These are phyloP conservation scores for Prenolepis imparis DNA, from an alignment of 2,888 invertebrate species.

Conservation along the genomic window DNA sequence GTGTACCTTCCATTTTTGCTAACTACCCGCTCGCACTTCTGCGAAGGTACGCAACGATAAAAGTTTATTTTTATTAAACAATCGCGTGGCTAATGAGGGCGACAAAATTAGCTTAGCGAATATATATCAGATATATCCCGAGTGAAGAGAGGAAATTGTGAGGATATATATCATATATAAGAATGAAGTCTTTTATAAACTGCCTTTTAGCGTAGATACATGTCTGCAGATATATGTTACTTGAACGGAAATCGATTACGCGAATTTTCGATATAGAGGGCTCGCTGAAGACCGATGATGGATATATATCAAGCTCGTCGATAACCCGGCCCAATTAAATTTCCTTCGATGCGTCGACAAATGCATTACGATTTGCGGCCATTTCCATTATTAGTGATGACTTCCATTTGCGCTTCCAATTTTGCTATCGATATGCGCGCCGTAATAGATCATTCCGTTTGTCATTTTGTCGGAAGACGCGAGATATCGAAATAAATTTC, in stretches of 20 bases:
- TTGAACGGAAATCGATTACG: slow-evolving; percentile 3
- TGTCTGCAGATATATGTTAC: not conserved
- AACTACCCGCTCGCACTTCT: slow-evolving; percentile 26
- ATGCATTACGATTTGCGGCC: slow-evolving; percentile 14
- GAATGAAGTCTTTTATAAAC: not conserved
- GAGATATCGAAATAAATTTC: slow-evolving; percentile 7
- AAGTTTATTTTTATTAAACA: slow-evolving; percentile 31
- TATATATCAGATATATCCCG: not conserved
- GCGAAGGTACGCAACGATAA: not conserved
- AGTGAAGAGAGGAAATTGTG: not conserved
- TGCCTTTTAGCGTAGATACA: not conserved
- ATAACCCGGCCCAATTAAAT: slow-evolving; percentile 28
- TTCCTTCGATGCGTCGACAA: slow-evolving; percentile 20
- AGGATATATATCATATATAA: not conserved
- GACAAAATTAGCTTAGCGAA: not conserved
- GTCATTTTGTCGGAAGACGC: not conserved
- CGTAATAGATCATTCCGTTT: not conserved
- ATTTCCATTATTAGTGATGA: slow-evolving; percentile 7
- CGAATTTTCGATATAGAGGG: not conserved
- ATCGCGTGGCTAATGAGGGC: not conserved
- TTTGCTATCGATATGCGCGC: slow-evolving; percentile 5
- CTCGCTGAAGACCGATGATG: not conserved
- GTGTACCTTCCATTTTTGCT: slow-evolving; percentile 40
- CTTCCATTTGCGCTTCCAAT: slow-evolving; percentile 16
- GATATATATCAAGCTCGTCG: not conserved